phyloP scores from a whole-genome alignment of 2,113 vertebrate genomes.

The Chloebia gouldiae region DNA sequence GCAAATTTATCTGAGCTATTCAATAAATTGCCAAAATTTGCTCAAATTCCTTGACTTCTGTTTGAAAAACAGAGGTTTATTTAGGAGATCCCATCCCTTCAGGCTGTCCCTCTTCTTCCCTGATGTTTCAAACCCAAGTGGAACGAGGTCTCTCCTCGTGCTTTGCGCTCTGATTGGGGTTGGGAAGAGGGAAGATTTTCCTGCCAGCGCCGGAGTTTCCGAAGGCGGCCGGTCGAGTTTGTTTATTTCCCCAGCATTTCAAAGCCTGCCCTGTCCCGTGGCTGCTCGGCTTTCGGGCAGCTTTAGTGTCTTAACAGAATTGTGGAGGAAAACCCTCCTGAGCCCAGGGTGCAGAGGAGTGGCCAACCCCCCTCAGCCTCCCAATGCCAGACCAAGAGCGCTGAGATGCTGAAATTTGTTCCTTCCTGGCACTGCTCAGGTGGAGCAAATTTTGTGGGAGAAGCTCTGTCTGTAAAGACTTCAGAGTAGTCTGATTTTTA shows the following conservation, averaged over 20 bases:
- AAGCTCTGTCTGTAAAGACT: neutral
- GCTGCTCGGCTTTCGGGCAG: neutral
- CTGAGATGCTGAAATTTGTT: neutral
- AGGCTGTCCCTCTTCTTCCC: neutral
- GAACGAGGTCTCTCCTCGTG: neutral
- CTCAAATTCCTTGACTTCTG: neutral
- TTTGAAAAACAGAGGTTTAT: neutral
- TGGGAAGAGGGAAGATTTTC: neutral
- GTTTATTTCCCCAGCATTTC: neutral
- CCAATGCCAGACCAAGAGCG: neutral
- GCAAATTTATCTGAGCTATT: neutral
- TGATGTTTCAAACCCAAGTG: neutral
- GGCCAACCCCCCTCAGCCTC: neutral
- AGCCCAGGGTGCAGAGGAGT: neutral
- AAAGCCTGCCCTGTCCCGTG: neutral
- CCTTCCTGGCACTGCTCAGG: neutral
- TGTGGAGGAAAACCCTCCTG: neutral
- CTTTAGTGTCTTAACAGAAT: neutral
- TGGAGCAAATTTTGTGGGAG: neutral
- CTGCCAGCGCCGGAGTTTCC: neutral
- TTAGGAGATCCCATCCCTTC: neutral
- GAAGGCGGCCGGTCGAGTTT: neutral
- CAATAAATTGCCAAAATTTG: fast-evolving
- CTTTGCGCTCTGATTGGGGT: neutral
- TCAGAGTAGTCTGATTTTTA: constrained; percentile 41